Base-by-base conservation (phyloP, 2,797 vertebrate genomes). In the Alosa sapidissima region DNA sequence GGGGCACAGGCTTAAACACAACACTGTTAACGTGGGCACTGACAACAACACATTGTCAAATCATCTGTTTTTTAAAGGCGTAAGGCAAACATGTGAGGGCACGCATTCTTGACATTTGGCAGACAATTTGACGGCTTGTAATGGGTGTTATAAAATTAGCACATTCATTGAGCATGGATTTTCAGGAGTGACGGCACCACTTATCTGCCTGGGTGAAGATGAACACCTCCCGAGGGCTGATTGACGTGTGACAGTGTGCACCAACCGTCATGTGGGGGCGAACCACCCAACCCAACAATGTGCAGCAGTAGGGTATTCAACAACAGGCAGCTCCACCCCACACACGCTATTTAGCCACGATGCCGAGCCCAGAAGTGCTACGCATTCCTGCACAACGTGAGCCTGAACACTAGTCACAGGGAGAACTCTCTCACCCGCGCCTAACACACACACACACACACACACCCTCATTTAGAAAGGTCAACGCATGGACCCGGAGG, bases 301-400 rank as follows among this genome's bases (percentile, higher is more conserved):
- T 36, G 33, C 24, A n/a, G 62, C 6, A 60, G 11, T 48, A 28
- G 48, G 62, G 54, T 47, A 33, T 85, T 81, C 21, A 75, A 81
- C 49, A 87, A 87, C 82, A 58, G 28, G 68, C 45, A 60, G 84
- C 83, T 89, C 82, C 84, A 89, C 90, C 85, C 84, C 65, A n/a
- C 21, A 52, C 48, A 83, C 83, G 87, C 81, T 65, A 84, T 89
- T 91, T 62, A 82, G 16, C 81, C 78, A 84, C 68, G 81, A 84
- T 49, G 87, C 82, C 86, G 84, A 83, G 49, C 84, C 84, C 58
- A 62, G 58, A 72, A 81, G 86, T 36, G 51, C 82, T n/a, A 55
- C 16, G 51, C 84, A 88, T 89, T 87, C 86, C 86, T 86, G 45
- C 75, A 62, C 78, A 78, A 83, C 41, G 68, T 88, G 83, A 84